Evolutionary conservation across 2,888 invertebrate genomes (phyloP).

Genomic region (Lepeophtheirus nordmannii): DNA sequence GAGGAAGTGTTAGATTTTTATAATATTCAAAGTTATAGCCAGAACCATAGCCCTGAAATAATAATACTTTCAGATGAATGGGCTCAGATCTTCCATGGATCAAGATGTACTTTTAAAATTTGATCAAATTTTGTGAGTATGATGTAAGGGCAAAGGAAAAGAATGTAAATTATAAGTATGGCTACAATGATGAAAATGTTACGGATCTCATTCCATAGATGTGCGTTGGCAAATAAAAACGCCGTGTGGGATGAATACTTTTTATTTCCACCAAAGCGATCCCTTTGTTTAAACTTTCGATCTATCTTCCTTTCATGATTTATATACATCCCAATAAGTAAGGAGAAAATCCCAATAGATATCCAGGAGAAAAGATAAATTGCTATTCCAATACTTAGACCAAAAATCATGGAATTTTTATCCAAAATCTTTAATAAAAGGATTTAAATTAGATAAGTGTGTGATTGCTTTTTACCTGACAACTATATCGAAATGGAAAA

Average conservation of each 20-base stretch:
- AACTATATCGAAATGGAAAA: constrained; percentile 21
- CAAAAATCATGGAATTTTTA: not conserved
- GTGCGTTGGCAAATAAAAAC: constrained; percentile 19
- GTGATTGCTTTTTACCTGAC: constrained; percentile 7
- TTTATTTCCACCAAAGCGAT: not conserved
- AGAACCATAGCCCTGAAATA: not conserved
- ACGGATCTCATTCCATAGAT: constrained; percentile 19
- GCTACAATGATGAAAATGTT: not conserved
- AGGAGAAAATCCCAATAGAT: not conserved
- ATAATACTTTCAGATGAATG: too few relatives aligned
- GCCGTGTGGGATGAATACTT: not conserved
- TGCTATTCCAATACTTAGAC: not conserved
- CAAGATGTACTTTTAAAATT: not conserved
- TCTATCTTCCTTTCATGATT: constrained; percentile 10
- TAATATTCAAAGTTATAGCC: not conserved
- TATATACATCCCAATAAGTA: not conserved
- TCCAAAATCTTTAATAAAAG: not conserved
- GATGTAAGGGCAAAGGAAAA: constrained; percentile 12
- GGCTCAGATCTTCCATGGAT: too few relatives aligned
- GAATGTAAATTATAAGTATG: not conserved
- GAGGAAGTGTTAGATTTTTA: not conserved
- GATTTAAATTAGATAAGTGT: too few relatives aligned
- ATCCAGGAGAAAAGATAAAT: not conserved
- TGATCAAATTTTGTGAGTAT: constrained; percentile 10
- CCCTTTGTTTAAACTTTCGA: constrained; percentile 2